Conservation (phyloP, 2,113 vertebrate genomes). For the Erpornis zantholeuca region DNA sequence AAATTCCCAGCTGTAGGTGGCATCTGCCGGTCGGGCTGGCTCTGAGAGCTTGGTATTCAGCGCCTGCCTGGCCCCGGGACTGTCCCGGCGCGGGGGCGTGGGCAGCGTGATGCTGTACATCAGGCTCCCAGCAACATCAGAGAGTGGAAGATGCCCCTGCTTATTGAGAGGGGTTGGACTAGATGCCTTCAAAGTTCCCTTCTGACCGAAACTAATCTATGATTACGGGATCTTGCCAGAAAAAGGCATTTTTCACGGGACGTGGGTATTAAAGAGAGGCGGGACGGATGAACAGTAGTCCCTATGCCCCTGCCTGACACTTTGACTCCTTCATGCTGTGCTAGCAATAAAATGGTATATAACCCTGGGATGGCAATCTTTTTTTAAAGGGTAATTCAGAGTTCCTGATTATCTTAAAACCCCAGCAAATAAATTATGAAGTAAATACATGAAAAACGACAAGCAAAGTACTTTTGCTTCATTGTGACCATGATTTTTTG, state of each 20-base stretch:
- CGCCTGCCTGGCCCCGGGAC: neutral
- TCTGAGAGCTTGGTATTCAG: neutral
- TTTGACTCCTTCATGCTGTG: neutral
- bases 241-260: neutral
- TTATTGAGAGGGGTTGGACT: too few species aligned
- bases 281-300: fast-evolving
- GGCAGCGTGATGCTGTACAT: neutral
- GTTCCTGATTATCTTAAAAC: neutral
- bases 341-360: neutral
- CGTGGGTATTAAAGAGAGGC: too few species aligned
- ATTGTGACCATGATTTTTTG: neutral
- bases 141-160: neutral
- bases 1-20: neutral
- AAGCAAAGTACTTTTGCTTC: neutral
- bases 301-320: fast-evolving
- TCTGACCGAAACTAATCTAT: neutral
- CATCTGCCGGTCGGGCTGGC: neutral
- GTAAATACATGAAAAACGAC: neutral
- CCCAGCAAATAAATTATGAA: neutral
- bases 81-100: neutral
- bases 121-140: neutral
- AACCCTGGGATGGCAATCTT: neutral
- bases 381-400: neutral
- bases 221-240: neutral
- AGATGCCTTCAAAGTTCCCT: neutral